Evolutionary conservation across 2,113 vertebrate genomes (phyloP).

Genomic region (Tylochromis polylepis): DNA sequence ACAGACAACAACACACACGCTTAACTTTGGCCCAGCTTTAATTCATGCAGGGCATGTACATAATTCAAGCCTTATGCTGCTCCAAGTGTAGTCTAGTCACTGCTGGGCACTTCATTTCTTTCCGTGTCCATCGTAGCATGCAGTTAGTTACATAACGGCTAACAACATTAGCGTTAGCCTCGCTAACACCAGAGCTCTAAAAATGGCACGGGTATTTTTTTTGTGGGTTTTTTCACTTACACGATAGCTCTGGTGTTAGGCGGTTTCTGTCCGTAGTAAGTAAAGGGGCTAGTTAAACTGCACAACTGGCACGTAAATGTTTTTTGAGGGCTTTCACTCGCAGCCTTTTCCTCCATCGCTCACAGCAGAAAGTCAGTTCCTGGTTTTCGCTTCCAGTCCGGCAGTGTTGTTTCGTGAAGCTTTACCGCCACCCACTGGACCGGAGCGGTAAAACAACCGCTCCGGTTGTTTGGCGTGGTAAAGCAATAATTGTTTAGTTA

Average conservation of each 20-base stretch:
- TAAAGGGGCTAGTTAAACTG: conserved; percentile 72
- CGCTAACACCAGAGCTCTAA: not conserved
- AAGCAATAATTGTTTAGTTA: not conserved
- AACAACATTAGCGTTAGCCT: conserved; percentile 4
- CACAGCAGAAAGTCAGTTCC: not conserved
- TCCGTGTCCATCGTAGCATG: not conserved
- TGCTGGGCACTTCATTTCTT: not conserved
- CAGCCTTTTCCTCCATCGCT: conserved; percentile 62
- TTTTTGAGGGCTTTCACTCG: conserved; percentile 37
- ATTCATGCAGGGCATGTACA: not conserved
- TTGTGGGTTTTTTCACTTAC: conserved; percentile 67
- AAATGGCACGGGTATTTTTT: not conserved
- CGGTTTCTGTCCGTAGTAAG: conserved; percentile 80
- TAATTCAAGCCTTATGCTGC: not conserved
- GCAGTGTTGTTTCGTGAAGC: not conserved
- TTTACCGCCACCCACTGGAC: conserved; percentile 40
- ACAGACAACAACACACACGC: not conserved
- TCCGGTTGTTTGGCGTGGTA: no score
- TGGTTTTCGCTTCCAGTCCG: not conserved
- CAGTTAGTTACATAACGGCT: not conserved
- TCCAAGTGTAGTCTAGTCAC: not conserved
- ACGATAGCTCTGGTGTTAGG: conserved; percentile 76
- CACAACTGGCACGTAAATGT: conserved; percentile 81
- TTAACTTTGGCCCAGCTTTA: not conserved
- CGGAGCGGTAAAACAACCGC: conserved; percentile 7